Evolutionary conservation across 2,888 invertebrate species (phyloP).

Genomic region (Synanthedon myopaeformis): DNA sequence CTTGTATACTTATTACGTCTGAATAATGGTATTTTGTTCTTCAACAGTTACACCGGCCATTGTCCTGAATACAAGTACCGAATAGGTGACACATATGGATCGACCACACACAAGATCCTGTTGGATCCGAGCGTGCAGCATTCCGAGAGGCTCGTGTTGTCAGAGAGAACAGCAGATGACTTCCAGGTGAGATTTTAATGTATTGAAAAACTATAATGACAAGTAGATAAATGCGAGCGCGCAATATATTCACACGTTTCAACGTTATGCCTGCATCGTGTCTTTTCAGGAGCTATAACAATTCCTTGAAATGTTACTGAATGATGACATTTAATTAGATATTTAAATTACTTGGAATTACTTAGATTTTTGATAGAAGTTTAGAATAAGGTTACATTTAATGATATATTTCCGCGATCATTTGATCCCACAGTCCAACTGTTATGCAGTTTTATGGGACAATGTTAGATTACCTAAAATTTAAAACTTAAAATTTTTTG

Average conservation of each 20-base stretch:
- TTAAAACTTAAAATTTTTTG: too few relatives aligned
- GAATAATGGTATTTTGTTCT: neutral
- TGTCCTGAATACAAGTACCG: slow-evolving; percentile 81
- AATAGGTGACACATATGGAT: slow-evolving; percentile 81
- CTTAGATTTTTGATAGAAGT: too few relatives aligned
- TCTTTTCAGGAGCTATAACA: neutral
- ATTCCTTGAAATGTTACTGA: too few relatives aligned
- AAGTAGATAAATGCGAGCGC: neutral
- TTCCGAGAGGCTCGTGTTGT: slow-evolving; percentile 76
- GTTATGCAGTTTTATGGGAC: too few relatives aligned
- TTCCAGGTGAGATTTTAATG: slow-evolving; percentile 60
- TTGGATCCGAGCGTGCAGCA: slow-evolving; percentile 80
- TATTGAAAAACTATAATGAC: too few relatives aligned
- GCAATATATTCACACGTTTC: neutral
- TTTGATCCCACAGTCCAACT: too few relatives aligned
- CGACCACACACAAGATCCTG: slow-evolving; percentile 78
- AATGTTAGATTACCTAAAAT: too few relatives aligned
- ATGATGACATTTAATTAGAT: too few relatives aligned
- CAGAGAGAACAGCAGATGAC: slow-evolving; percentile 73
- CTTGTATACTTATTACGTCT: neutral
- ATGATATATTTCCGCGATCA: too few relatives aligned
- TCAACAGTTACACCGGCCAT: slow-evolving; percentile 78
- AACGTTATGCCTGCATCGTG: neutral
- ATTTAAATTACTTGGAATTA: too few relatives aligned
- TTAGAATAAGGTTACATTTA: too few relatives aligned